Evolutionary conservation across 2,888 invertebrate genomes (phyloP), one percentile per base, ranked within the genome.

Genomic region (Papilio protenor): DNA sequence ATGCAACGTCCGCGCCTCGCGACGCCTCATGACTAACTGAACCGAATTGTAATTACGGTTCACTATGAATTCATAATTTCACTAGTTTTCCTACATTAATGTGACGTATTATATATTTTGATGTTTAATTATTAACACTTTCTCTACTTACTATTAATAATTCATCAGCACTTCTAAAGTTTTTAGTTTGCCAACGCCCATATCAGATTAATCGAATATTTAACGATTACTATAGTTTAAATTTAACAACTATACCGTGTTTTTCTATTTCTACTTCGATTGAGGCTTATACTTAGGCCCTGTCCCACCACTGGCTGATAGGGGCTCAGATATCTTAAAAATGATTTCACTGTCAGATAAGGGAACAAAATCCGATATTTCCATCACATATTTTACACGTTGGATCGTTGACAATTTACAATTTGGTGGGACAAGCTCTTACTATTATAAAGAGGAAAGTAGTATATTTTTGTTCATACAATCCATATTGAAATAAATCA

Each of bases 11-110:
- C 88, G 88, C 85, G 83, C 85, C 86, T 86, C 85, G 87, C 88
- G 90, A 88, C 88, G 89, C 85, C 87, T 87, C 83, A 82, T 88
- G 89, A 91, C 87, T 90, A 91, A 92, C 91, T 93, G 89, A 90
- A 90, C 90, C 88, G 87, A 91, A 92, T 92, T 91, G 91, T 87
- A 88, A 91, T 89, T 90, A 88, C 90, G 87, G 90, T 90, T 89
- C 82, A 86, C 85, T 88, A 82, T 89, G 86, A 84, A 88, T 88
- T 85, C 77, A 76, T 77, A 76, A 78, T 79, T 76, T 78, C 49
- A 73, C 75, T 76, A 71, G 66, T 76, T 78, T 76, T 69, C 47
- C 73, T 76, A 78, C 73, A 16, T 76, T 78, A 75, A 10, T 73
- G 45, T 59, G 33, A 49, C 64, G 69, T 76, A n/a, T n/a, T n/a